These are phyloP conservation scores for Oreochromis grahami DNA, from an alignment of 2,797 vertebrate genomes.

Conservation along the genomic window DNA sequence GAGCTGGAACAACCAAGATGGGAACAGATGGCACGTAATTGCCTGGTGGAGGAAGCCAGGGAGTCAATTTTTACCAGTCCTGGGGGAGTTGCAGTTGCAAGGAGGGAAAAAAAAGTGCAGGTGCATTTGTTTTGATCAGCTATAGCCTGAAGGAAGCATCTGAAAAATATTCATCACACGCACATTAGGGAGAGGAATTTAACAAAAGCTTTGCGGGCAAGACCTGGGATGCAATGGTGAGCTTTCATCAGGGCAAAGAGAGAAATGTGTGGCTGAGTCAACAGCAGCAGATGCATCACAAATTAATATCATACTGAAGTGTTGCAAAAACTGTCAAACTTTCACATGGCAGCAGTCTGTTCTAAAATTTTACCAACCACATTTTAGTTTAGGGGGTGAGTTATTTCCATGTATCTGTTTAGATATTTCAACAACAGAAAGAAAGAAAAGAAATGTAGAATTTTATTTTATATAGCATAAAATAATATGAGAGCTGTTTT, in stretches of 20 bases:
- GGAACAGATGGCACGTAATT: constrained; percentile 86
- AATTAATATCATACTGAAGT: constrained; percentile 64
- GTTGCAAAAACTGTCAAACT: constrained; percentile 58
- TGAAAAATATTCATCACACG: constrained; percentile 76
- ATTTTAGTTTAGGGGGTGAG: constrained; percentile 10
- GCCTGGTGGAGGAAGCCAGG: constrained; percentile 83
- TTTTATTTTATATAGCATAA: not conserved
- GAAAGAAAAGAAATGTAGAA: not conserved
- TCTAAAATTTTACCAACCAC: not conserved
- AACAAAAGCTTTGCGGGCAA: constrained; percentile 52
- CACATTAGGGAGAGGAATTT: constrained; percentile 69
- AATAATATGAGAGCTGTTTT: not conserved
- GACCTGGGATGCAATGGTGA: constrained; percentile 37
- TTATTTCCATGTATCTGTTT: not conserved
- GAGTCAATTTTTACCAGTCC: constrained; percentile 86
- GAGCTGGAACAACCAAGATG: constrained; percentile 82
- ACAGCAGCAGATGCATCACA: constrained; percentile 68
- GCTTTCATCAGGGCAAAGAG: constrained; percentile 50
- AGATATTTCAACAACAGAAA: not conserved
- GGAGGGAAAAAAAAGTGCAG: constrained; percentile 75
- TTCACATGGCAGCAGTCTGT: constrained; percentile 30
- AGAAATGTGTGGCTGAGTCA: constrained; percentile 46
- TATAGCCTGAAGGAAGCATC: constrained; percentile 78
- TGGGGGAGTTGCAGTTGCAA: constrained; percentile 80
- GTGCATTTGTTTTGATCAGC: constrained; percentile 85